Base-by-base conservation (phyloP, 30 jellyfish, hydroid and myxozoan species). In the Turritopsis rubra region DNA sequence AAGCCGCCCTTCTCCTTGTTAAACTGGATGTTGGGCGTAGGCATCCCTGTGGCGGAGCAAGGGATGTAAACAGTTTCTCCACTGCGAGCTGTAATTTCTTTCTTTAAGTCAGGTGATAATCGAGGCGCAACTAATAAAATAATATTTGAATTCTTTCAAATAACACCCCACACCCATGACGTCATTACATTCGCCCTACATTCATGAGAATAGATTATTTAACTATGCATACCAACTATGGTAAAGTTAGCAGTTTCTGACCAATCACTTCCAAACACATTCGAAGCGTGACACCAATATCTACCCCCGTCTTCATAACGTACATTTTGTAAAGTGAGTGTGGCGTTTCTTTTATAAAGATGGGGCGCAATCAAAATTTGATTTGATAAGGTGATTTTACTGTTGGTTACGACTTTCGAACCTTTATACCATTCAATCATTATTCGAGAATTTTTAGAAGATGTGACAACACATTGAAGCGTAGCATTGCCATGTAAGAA, bases 1-100 rank as follows among this genome's bases (percentile, higher is more conserved):
- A 65, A 85, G 3, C 88, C 89, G 53, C 83, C 80, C 74, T 73
- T 88, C n/a, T 21, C 23, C 66, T 91, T 84, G 82, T 89, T 87
- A 53, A 93, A 87, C 53, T 75, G 80, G 28, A 93, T 80, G 1
- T 27, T 73, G 18, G 99, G 99, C 20, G 85, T 88, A 0, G 99
- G 99, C 76, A 90, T 83, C 27, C 99, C 99, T 29, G 86, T 85
- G 22, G 99, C 99, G 7, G 96, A 88, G 88, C 99, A 93, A 4
- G 93, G 89, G 13, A 93, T 88, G 82, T 85, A 92, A 20, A 93
- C 95, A 18, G 96, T 76, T 41, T 79, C 88, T 0, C 96, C 99
- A 72, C 96, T 93, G 68, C 80, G 90, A 28, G 85, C 96, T 4
- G 84, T 86, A 18, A 87, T 74, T 79, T 88, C 89, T n/a, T 31